Evolutionary conservation across 2,888 invertebrate genomes (phyloP), one percentile per base, ranked within the genome.

Genomic region (Tetragonisca angustula): DNA sequence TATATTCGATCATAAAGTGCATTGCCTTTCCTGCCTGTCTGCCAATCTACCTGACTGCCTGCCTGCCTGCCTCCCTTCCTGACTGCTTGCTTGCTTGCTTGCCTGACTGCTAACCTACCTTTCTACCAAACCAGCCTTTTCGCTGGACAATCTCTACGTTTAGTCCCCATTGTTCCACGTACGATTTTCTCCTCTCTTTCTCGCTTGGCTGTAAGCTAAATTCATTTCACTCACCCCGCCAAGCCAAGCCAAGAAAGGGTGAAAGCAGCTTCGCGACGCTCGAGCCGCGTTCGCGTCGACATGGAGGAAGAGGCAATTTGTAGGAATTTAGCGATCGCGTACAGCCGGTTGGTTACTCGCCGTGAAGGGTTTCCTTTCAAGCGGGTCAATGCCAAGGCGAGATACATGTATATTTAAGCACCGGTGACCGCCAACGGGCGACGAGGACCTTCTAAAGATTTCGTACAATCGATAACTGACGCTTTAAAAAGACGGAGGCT

Each of bases 1-100:
- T 90, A 90, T 90, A 90, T 91, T 91, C 91, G 90, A 91, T 92
- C 92, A 87, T 90, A 91, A 92, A 91, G 90, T 92, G 90, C 91
- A 90, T 89, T 88, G 91, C 89, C 91, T 91, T 91, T 88, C 87
- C 86, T 81, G 43, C 61, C 85, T 79, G 73, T 71, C 76, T 85
- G 76, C 64, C 73, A 24, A 27, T 36, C 81, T 61, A 36, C 69
- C 75, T 75, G 24, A 52, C 54, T 56, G 6, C n/a, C 67, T 43
- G 50, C 52, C 52, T 24, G 17, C 52, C 36, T 32, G 61, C 62
- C 52, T 54, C 36, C 64, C n/a, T 64, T 3, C 9, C n/a, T n/a
- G n/a, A n/a, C n/a, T n/a, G n/a, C n/a, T n/a, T 43, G 50, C 52
- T 36, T 24, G 17, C 27, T 27, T 27, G 27, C 27, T 27, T 27